A percentile compares a stretch with the other conserved stretches of the same genome.
These are phyloP conservation scores for Latrodectus hesperus DNA, from an alignment of 2,888 invertebrate species.

Conservation along the genomic window DNA sequence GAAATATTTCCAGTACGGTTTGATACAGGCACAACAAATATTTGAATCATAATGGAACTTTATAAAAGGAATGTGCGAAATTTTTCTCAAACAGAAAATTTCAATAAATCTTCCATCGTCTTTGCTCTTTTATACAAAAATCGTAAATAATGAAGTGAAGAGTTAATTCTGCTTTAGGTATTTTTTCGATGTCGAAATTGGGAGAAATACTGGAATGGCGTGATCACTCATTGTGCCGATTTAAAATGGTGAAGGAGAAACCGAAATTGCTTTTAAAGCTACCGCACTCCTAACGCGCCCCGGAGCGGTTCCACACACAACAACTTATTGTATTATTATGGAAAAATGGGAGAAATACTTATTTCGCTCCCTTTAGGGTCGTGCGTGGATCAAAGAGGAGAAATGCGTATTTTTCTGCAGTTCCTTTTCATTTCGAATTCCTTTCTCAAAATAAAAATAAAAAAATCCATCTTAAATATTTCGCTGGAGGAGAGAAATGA, in stretches of 20 bases:
- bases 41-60: too few species aligned
- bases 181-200: not conserved
- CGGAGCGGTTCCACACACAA: not conserved
- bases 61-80: too few species aligned
- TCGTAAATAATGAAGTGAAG: not conserved
- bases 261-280: conserved; percentile 1
- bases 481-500: not conserved
- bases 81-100: too few species aligned
- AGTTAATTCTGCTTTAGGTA: not conserved
- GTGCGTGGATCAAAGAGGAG: not conserved
- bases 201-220: not conserved
- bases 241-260: not conserved
- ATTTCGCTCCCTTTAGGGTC: not conserved
- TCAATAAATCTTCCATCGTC: too few species aligned
- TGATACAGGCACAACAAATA: too few species aligned
- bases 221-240: not conserved
- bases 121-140: not conserved
- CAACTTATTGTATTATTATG: conserved; percentile 3
- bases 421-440: conserved; percentile 3
- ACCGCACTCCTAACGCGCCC: not conserved
- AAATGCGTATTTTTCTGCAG: not conserved
- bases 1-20: too few species aligned
- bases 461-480: not conserved
- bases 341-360: conserved; percentile 1
- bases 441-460: not conserved